These are phyloP conservation scores for Tadarida brasiliensis DNA, from an alignment of 2,797 vertebrate species.

Conservation along the genomic window DNA sequence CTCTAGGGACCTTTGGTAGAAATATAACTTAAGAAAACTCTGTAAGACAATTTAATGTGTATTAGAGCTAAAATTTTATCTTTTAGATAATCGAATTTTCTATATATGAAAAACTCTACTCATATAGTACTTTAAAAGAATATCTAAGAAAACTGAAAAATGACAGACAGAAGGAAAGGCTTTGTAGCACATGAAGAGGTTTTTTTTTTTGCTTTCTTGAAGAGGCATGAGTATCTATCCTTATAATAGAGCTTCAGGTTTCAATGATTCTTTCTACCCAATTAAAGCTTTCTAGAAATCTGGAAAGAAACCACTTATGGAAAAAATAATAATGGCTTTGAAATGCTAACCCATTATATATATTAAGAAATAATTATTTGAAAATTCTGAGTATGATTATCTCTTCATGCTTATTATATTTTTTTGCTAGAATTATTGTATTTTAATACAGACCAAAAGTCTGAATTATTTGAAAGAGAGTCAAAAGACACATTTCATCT, in stretches of 20 bases:
- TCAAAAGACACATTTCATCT: not conserved
- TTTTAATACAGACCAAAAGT: not conserved
- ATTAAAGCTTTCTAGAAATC: not conserved
- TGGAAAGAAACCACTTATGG: not conserved
- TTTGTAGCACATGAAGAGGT: not conserved
- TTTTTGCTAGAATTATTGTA: not conserved
- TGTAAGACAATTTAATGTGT: not conserved
- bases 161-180: not conserved
- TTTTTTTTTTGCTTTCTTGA: not conserved
- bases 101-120: not conserved
- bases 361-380: not conserved
- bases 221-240: not conserved
- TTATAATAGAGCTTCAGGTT: not conserved
- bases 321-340: not conserved
- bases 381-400: not conserved
- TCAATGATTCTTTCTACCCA: not conserved
- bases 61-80: not conserved
- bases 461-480: not conserved
- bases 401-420: not conserved
- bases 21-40: not conserved
- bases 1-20: not conserved
- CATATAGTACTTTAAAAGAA: not conserved
- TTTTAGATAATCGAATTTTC: not conserved
- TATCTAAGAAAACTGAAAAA: not conserved
- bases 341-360: not conserved